Percentiles rank a stretch among this genome's conserved stretches.
phyloP scores from a whole-genome alignment of 2,888 invertebrate species.

The Kuschelorhynchus macadamiae region DNA sequence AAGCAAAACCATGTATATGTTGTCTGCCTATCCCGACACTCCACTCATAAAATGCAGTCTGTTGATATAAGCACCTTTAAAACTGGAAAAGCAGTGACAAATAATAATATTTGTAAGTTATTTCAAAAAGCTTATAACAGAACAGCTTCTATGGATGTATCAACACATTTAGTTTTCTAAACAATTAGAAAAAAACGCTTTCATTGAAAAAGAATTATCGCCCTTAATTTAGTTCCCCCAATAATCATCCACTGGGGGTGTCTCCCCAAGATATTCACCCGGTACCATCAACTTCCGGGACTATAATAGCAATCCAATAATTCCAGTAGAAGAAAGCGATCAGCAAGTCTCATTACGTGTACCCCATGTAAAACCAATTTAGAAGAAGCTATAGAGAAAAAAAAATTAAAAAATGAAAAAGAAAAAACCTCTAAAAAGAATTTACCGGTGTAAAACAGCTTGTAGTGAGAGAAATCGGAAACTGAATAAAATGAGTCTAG shows the following conservation, averaged over 20 bases:
- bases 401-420: background rate
- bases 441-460: too few relatives aligned
- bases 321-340: background rate
- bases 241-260: background rate
- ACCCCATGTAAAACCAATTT: conserved; percentile 4
- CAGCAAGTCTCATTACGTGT: conserved; percentile 9
- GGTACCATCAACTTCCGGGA: background rate
- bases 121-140: conserved; percentile 3
- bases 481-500: too few relatives aligned
- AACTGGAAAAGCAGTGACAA: conserved; percentile 2
- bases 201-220: background rate
- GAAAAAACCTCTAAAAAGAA: background rate
- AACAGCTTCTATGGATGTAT: conserved; percentile 1
- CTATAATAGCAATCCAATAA: background rate
- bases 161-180: background rate
- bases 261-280: conserved; percentile 6
- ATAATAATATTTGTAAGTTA: background rate
- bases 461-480: too few relatives aligned
- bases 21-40: too few relatives aligned
- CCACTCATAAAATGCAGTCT: too few relatives aligned
- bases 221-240: background rate
- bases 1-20: too few relatives aligned
- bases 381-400: conserved; percentile 8
- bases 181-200: background rate
- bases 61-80: too few relatives aligned